phyloP scores from a whole-genome alignment of 2,888 invertebrate genomes.

The Phyllotreta cruciferae region DNA sequence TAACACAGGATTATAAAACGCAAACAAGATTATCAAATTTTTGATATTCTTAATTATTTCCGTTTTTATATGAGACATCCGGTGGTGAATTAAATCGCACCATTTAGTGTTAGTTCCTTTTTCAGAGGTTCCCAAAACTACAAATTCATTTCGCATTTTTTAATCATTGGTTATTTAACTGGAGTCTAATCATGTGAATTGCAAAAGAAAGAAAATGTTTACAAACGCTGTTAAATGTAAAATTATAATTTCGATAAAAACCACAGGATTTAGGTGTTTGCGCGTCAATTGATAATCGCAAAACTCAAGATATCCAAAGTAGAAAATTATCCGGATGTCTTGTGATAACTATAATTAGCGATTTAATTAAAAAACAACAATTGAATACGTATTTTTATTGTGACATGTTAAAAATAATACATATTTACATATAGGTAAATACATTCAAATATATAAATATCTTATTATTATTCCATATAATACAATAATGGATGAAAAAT shows the following conservation, averaged over 20 bases:
- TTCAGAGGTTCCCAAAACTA: slow-evolving; percentile 2
- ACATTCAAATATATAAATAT: slow-evolving; percentile 23
- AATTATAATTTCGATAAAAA: too few relatives aligned
- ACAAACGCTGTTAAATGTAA: too few relatives aligned
- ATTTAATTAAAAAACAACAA: too few relatives aligned
- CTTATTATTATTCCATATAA: slow-evolving; percentile 12
- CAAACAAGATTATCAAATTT: slow-evolving; percentile 4
- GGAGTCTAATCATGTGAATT: too few relatives aligned
- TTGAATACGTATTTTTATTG: slow-evolving; percentile 10
- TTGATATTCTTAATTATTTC: slow-evolving; percentile 16
- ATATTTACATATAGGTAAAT: slow-evolving; percentile 19
- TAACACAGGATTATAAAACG: slow-evolving; percentile 8
- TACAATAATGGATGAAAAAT: slow-evolving; percentile 14
- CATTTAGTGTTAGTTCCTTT: slow-evolving; percentile 1
- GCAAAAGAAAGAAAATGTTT: too few relatives aligned
- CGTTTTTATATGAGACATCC: slow-evolving; percentile 8
- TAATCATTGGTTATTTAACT: too few relatives aligned
- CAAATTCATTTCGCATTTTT: too few relatives aligned
- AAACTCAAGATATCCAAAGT: too few relatives aligned
- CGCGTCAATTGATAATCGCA: too few relatives aligned
- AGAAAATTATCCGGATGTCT: too few relatives aligned
- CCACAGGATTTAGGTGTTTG: too few relatives aligned
- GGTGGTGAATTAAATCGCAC: not conserved
- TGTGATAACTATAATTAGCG: too few relatives aligned
- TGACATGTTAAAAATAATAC: slow-evolving; percentile 19